phyloP scores from a whole-genome alignment of 92 coral and sea anemone species.

The Nematostella vectensis region DNA sequence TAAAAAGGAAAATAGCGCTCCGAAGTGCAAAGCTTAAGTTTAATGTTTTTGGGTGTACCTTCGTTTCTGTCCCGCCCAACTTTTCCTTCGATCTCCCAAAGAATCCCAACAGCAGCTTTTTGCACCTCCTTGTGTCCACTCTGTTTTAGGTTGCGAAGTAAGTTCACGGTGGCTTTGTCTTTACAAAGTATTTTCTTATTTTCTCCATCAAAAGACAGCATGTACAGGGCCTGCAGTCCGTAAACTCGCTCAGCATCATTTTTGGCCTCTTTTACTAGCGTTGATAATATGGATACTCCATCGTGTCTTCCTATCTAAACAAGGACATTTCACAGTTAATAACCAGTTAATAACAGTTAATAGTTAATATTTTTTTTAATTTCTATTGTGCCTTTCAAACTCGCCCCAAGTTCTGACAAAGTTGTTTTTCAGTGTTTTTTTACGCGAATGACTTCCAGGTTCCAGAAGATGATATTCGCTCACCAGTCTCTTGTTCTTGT shows the following conservation, averaged over 20 bases:
- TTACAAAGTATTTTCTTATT: conserved; percentile 25
- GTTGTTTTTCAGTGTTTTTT: no score
- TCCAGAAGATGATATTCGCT: no score
- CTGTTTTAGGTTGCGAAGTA: conserved; percentile 18
- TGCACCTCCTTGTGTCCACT: conserved; percentile 34
- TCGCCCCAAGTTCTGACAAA: no score
- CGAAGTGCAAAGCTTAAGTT: no score
- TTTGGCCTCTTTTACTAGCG: conserved; percentile 27
- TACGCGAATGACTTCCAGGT: no score
- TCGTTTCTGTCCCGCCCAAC: conserved; percentile 10
- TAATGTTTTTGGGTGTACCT: no score
- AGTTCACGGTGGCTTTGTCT: conserved; percentile 17
- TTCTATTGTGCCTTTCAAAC: no score
- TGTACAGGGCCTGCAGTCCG: conserved; percentile 42
- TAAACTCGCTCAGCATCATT: conserved; percentile 27
- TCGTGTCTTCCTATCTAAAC: conserved; percentile 41
- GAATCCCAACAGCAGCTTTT: conserved; percentile 43
- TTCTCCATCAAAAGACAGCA: conserved; percentile 49
- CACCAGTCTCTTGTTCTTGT: conserved; percentile 42
- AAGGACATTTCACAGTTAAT: no score
- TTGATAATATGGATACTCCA: conserved; percentile 35
- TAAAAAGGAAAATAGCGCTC: no score
- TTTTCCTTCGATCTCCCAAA: conserved; percentile 60
- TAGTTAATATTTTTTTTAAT: no score
- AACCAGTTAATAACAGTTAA: no score